Conservation (phyloP, 2,888 invertebrate species). For the Orchesella flavescens region DNA sequence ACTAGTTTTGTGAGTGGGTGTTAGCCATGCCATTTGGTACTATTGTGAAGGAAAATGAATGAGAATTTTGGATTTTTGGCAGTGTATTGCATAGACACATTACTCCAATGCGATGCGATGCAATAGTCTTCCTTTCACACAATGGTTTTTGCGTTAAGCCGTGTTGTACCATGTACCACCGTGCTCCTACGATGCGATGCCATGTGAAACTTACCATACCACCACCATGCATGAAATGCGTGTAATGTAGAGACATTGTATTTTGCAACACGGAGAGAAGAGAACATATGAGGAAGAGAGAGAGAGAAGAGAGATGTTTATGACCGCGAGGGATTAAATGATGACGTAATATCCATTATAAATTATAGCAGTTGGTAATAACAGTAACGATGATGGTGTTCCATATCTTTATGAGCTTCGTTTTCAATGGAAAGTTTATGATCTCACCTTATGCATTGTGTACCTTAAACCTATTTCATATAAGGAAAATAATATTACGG, state of each 20-base stretch:
- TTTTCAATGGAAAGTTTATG: slow-evolving; percentile 44
- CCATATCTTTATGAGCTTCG: slow-evolving; percentile 52
- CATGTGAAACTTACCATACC: background rate
- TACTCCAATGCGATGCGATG: too few relatives aligned
- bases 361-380: slow-evolving; percentile 59
- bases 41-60: background rate
- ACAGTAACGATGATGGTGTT: slow-evolving; percentile 49
- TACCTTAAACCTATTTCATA: too few relatives aligned
- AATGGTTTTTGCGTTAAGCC: too few relatives aligned
- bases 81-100: background rate
- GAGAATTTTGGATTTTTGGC: slow-evolving; percentile 1
- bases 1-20: too few relatives aligned
- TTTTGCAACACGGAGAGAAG: background rate
- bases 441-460: background rate
- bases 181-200: too few relatives aligned
- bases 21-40: too few relatives aligned
- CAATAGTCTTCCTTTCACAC: too few relatives aligned
- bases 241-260: background rate
- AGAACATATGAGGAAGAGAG: background rate
- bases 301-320: slow-evolving; percentile 52
- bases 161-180: too few relatives aligned
- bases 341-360: slow-evolving; percentile 60
- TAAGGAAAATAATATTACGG: too few relatives aligned
- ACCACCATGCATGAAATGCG: background rate
- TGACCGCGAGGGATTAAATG: slow-evolving; percentile 56